Conservation (phyloP, 2,113 vertebrate species). For the Megaceryle maxima region DNA sequence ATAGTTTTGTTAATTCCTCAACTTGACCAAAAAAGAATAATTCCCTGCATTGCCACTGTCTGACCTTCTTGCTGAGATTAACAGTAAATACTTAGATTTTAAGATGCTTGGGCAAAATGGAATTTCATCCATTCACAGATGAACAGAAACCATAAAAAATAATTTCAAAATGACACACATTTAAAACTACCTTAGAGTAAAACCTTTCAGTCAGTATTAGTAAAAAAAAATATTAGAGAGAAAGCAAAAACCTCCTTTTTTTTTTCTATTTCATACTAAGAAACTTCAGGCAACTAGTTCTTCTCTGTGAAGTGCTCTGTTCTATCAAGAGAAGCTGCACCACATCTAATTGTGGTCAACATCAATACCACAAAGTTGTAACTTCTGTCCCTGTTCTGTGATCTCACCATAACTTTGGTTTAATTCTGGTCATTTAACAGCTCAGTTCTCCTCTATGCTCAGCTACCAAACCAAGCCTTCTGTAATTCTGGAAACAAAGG, state of each 20-base stretch:
- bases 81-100: background rate
- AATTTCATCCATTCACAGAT: background rate
- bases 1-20: background rate
- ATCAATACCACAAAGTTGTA: background rate
- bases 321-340: background rate
- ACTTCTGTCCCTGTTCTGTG: background rate
- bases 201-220: background rate
- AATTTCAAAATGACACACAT: background rate
- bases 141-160: background rate
- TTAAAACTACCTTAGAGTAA: background rate
- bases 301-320: background rate
- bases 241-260: background rate
- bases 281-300: background rate
- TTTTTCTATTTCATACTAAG: background rate
- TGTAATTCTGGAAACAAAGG: background rate
- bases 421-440: background rate
- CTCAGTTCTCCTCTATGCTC: background rate
- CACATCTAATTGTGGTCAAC: background rate
- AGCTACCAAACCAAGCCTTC: background rate
- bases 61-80: background rate
- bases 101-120: background rate
- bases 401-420: slow-evolving; percentile 3
- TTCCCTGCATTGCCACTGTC: background rate
- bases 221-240: background rate
- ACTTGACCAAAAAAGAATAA: background rate